phyloP scores from a whole-genome alignment of 2,888 invertebrate genomes.

The Eristalis tenax region DNA sequence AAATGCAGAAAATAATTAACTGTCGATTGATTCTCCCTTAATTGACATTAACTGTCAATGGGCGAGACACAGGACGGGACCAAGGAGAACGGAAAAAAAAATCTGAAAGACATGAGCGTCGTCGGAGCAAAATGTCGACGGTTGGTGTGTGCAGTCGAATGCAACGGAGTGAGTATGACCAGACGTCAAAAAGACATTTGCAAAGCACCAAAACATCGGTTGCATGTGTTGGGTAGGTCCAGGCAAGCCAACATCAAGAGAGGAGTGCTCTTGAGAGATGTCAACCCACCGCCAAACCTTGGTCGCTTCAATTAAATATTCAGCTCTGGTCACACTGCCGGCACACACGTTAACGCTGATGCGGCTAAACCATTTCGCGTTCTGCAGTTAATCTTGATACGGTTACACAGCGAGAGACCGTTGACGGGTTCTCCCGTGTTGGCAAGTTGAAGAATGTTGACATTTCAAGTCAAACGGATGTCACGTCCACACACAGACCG shows the following conservation, averaged over 20 bases:
- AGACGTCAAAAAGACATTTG: constrained; percentile 4
- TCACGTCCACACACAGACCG: constrained; percentile 43
- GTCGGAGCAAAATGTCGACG: neutral
- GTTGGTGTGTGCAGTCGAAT: constrained; percentile 10
- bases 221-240: neutral
- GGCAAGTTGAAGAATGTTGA: constrained; percentile 57
- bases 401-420: constrained; percentile 27
- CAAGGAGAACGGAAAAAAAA: constrained; percentile 10
- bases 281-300: neutral
- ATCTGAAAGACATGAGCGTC: constrained; percentile 14
- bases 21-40: constrained; percentile 68
- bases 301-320: neutral
- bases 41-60: constrained; percentile 71
- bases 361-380: constrained; percentile 31
- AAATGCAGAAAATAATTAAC: constrained; percentile 60
- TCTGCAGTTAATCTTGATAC: constrained; percentile 60
- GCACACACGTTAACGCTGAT: constrained; percentile 50
- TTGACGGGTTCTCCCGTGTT: constrained; percentile 42
- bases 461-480: constrained; percentile 62
- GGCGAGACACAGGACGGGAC: constrained; percentile 40
- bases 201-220: neutral
- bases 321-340: constrained; percentile 12
- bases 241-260: neutral
- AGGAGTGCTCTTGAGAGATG: neutral
- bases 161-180: constrained; percentile 22